Conservation (phyloP, 2,113 vertebrate genomes). For the Actenoides lindsayi region DNA sequence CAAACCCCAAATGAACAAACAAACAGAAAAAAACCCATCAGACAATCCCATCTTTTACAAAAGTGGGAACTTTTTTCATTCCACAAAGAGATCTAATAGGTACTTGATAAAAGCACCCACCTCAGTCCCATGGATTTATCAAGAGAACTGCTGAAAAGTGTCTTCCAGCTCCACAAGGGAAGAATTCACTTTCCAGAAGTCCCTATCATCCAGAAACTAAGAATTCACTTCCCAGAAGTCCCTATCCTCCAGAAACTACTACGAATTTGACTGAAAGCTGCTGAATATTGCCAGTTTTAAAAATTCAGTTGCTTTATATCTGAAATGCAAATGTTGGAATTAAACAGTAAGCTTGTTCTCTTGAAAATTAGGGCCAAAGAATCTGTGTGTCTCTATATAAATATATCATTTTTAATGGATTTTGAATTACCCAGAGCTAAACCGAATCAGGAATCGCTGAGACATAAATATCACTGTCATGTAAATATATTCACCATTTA, state of each 20-base stretch:
- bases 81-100: background rate
- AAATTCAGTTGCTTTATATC: background rate
- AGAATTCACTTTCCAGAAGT: background rate
- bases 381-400: background rate
- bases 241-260: background rate
- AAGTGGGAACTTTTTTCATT: background rate
- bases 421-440: slow-evolving; percentile 5
- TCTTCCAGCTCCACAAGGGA: background rate
- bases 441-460: slow-evolving; percentile 25
- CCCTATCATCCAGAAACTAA: background rate
- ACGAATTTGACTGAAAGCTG: background rate
- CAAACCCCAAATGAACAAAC: no score
- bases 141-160: background rate
- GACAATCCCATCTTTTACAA: background rate
- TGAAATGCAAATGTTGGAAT: background rate
- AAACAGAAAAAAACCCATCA: background rate
- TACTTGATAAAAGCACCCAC: background rate
- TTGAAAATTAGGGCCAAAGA: background rate
- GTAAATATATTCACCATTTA: slow-evolving; percentile 46
- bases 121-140: background rate
- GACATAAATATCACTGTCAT: slow-evolving; percentile 26
- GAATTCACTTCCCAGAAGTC: background rate
- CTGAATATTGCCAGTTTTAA: background rate
- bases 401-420: background rate
- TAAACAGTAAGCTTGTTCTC: background rate